Evolutionary conservation across 2,797 vertebrate genomes (phyloP), one percentile per base, ranked within the genome.

Genomic region (Falco biarmicus): DNA sequence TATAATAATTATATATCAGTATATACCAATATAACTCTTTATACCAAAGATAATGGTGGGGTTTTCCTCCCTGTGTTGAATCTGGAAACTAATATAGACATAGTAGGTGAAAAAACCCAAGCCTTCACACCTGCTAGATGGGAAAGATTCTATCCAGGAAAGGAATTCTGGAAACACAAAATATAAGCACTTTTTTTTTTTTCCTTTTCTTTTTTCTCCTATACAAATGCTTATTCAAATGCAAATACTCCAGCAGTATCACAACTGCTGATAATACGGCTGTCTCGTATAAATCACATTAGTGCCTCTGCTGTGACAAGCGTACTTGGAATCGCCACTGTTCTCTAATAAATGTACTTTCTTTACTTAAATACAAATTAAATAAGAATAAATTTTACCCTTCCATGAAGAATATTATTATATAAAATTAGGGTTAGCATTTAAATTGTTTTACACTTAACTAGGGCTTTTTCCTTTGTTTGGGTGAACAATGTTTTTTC

Each of bases 21-120:
- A 6, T 66, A 17, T n/a, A 48, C 14, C 24, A n/a, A 39, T 70
- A 78, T 48, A 53, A 2, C 2, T 86, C 70, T 74, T 85, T 57
- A 34, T 41, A 77, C 2, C 1, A 26, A 34, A 54, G 32, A 37
- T 37, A 59, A 24, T 50, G 19, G 17, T 59, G 6, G 0, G 1
- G 1, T 47, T 82, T 53, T 4, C 2, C 11, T 9, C 5, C 22
- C 5, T 19, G 9, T 60, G 5, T 56, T 83, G 32, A 56, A 43
- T 74, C 65, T 48, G 21, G 24, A 80, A 85, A 68, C 8, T 32
- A 43, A 60, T 8, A 15, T 15, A 48, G 14, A 56, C 3, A 4
- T 1, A 80, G 10, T 8, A 77, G 20, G 21, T 31, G 51, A 73
- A 74, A 57, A 77, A 74, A 43, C 15, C 3, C 17, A 63, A 84